Evolutionary conservation across 2,888 invertebrate species (phyloP).

Genomic region (Xestobium rufovillosum): DNA sequence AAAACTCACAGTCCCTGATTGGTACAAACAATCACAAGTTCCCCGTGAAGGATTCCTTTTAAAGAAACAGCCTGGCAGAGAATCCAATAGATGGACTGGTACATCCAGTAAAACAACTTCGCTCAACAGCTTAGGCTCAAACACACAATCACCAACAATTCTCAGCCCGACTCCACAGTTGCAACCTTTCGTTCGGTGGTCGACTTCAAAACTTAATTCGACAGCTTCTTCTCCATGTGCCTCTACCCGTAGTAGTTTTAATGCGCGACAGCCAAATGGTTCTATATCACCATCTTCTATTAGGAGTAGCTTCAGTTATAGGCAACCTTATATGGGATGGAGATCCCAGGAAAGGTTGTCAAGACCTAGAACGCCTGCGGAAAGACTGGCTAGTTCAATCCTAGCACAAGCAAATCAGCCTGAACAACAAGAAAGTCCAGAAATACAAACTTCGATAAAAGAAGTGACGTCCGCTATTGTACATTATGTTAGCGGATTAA

Average conservation of each 20-base stretch:
- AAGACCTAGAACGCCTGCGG: slow-evolving; percentile 75
- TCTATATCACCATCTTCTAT: slow-evolving; percentile 59
- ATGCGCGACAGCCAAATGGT: slow-evolving; percentile 53
- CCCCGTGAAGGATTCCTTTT: slow-evolving; percentile 74
- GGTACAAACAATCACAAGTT: slow-evolving; percentile 71
- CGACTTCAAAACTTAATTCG: slow-evolving; percentile 67
- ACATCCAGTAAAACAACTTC: slow-evolving; percentile 75
- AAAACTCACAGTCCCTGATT: slow-evolving; percentile 90
- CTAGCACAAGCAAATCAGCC: slow-evolving; percentile 44
- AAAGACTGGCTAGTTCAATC: slow-evolving; percentile 64
- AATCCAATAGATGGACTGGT: slow-evolving; percentile 44
- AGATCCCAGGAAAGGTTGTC: slow-evolving; percentile 75
- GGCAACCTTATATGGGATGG: slow-evolving; percentile 88
- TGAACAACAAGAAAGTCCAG: slow-evolving; percentile 43
- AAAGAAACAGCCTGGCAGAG: slow-evolving; percentile 60
- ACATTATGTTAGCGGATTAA: slow-evolving; percentile 74
- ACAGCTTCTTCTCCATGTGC: slow-evolving; percentile 67
- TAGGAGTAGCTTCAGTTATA: slow-evolving; percentile 70
- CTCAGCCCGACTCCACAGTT: slow-evolving; percentile 39
- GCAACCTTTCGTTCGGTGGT: slow-evolving; percentile 58
- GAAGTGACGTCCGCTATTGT: slow-evolving; percentile 90
- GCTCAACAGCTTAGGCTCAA: slow-evolving; percentile 62
- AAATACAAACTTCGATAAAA: slow-evolving; percentile 80
- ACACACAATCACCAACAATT: slow-evolving; percentile 36
- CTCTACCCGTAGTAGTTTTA: slow-evolving; percentile 64